These are phyloP conservation scores for Cygnus olor DNA, from an alignment of 2,797 vertebrate genomes.

Conservation along the genomic window DNA sequence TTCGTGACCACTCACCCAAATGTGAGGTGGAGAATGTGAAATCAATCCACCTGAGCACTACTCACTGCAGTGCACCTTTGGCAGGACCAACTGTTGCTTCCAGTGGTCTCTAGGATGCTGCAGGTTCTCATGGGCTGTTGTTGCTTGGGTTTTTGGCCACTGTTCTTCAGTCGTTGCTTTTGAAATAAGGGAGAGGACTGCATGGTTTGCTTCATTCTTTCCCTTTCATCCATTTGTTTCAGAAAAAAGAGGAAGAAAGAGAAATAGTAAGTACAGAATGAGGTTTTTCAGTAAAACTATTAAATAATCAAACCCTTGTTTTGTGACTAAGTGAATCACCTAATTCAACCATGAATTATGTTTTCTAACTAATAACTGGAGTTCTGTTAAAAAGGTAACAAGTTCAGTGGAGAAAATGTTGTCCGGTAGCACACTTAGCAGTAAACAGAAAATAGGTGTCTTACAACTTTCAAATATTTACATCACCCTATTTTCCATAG, in stretches of 20 bases:
- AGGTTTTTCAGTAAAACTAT: neutral
- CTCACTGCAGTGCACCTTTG: neutral
- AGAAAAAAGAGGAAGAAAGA: neutral
- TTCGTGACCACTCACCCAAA: neutral
- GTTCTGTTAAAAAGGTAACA: neutral
- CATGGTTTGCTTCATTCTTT: accelerated
- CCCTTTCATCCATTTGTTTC: neutral
- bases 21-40: neutral
- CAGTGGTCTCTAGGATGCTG: neutral
- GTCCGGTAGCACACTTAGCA: neutral
- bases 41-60: neutral
- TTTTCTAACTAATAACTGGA: neutral
- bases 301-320: neutral
- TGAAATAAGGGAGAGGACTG: neutral
- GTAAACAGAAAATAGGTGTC: neutral
- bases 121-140: neutral
- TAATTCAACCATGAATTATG: neutral
- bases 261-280: neutral
- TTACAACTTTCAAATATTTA: neutral
- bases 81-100: neutral
- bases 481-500: neutral
- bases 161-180: neutral
- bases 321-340: neutral
- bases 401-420: neutral
- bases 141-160: neutral